Conservation (phyloP, 2,113 vertebrate genomes). For the Mormoops blainvillei region DNA sequence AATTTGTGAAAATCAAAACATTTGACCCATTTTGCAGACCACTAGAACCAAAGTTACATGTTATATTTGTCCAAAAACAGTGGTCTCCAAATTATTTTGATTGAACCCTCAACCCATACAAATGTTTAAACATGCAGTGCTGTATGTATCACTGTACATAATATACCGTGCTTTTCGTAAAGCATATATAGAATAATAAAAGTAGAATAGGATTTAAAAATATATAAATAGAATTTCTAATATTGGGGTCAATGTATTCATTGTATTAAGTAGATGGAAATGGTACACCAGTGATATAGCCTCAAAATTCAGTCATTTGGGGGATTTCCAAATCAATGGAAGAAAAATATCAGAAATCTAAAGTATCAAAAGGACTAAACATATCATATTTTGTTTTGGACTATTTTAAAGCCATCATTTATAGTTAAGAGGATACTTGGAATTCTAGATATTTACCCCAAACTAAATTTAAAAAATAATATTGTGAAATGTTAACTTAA, state of each 20-base stretch:
- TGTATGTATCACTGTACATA: background rate
- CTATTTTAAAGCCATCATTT: background rate
- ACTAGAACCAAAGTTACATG: background rate
- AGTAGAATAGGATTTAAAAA: background rate
- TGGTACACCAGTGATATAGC: background rate
- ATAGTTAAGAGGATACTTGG: background rate
- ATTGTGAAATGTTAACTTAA: slow-evolving; percentile 2
- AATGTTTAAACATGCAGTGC: background rate
- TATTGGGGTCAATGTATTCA: background rate
- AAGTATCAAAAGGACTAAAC: background rate
- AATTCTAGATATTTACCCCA: background rate
- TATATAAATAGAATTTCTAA: background rate
- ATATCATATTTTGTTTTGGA: background rate
- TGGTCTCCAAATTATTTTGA: background rate
- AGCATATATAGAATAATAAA: background rate
- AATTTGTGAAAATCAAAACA: slow-evolving; percentile 35
- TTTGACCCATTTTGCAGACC: background rate
- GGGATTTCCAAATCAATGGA: background rate
- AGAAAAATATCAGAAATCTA: background rate
- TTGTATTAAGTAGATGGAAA: background rate
- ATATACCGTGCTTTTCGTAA: background rate
- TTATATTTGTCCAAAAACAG: background rate
- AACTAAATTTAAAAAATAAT: slow-evolving; percentile 2
- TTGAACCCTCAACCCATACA: background rate
- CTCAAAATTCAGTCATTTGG: background rate